These are phyloP conservation scores for Eilema griseolum DNA, from an alignment of 2,888 invertebrate species.

Conservation along the genomic window DNA sequence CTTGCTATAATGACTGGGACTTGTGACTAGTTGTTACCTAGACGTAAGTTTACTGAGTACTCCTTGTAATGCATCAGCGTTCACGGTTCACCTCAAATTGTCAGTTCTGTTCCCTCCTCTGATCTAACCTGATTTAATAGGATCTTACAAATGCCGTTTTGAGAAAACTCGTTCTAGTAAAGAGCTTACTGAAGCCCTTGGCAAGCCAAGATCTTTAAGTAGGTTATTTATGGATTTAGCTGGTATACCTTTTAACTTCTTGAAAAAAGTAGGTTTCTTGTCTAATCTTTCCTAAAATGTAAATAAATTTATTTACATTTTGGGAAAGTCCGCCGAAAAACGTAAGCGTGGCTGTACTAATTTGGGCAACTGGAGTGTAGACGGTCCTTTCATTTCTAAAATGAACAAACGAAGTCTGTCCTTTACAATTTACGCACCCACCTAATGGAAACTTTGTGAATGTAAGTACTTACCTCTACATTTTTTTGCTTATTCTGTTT, in stretches of 20 bases:
- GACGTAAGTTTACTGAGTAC: neutral
- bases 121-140: too few species aligned
- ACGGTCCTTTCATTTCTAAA: slow-evolving; percentile 45
- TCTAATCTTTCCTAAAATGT: too few species aligned
- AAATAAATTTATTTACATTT: neutral
- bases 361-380: slow-evolving; percentile 20
- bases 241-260: neutral
- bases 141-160: too few species aligned
- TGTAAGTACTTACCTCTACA: neutral
- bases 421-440: slow-evolving; percentile 40
- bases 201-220: neutral
- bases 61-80: too few species aligned
- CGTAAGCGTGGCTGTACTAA: slow-evolving; percentile 26
- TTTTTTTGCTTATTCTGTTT: neutral
- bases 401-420: slow-evolving; percentile 46
- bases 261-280: neutral
- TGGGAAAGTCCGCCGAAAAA: slow-evolving; percentile 19
- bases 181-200: neutral
- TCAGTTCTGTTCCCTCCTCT: too few species aligned
- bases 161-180: too few species aligned
- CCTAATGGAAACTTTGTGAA: neutral
- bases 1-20: neutral
- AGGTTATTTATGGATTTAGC: neutral
- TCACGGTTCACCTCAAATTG: too few species aligned
- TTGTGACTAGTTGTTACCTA: neutral